phyloP scores from a whole-genome alignment of 2,888 invertebrate species.

The Orthosia incerta region DNA sequence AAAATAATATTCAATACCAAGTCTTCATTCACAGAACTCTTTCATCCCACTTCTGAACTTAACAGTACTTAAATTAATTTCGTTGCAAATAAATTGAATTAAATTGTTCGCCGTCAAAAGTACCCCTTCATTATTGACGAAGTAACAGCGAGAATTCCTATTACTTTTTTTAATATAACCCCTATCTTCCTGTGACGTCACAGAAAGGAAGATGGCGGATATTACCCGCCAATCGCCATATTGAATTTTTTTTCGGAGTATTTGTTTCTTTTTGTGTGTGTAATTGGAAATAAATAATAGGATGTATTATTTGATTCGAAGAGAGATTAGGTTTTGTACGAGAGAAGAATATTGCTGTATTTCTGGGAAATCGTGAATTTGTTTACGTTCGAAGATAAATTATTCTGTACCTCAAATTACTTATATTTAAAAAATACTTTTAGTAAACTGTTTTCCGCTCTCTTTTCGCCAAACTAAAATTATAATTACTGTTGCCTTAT shows the following conservation, averaged over 20 bases:
- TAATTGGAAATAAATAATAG: conserved; percentile 24
- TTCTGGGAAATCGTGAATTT: not conserved
- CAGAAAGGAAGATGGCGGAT: conserved; percentile 39
- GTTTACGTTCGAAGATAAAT: not conserved
- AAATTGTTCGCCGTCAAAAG: conserved; percentile 21
- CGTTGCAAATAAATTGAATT: conserved; percentile 42
- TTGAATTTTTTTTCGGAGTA: conserved; percentile 22
- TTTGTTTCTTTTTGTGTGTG: conserved; percentile 17
- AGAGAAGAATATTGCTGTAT: not conserved
- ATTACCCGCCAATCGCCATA: conserved; percentile 29
- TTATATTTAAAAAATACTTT: not conserved
- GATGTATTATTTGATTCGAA: conserved; percentile 2
- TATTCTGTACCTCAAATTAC: not conserved
- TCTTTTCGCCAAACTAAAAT: too few species aligned
- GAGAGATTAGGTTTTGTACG: not conserved
- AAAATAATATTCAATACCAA: not conserved
- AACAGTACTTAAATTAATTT: conserved; percentile 31
- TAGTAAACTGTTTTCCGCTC: not conserved
- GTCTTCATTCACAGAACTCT: not conserved
- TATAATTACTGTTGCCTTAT: too few species aligned
- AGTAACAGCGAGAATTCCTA: conserved; percentile 36
- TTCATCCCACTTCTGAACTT: not conserved
- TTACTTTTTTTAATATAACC: conserved; percentile 56
- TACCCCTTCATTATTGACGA: conserved; percentile 32
- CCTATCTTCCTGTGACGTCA: conserved; percentile 41